A percentile compares a stretch with the other conserved stretches of the same genome.
Evolutionary conservation across 2,797 vertebrate genomes (phyloP).

Genomic region (Agapornis canus): DNA sequence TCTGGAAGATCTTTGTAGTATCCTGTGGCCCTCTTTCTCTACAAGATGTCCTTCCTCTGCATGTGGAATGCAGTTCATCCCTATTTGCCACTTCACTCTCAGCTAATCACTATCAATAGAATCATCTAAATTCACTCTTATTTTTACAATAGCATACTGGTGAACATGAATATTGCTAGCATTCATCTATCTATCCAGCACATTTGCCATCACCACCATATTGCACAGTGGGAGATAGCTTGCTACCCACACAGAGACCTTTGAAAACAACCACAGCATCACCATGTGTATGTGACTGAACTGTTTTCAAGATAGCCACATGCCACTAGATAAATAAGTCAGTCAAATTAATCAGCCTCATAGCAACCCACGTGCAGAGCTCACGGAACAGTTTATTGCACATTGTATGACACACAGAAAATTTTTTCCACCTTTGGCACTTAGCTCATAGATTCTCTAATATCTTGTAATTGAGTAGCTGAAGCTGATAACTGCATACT

Average conservation of each 20-base stretch:
- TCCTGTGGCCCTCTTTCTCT: not conserved
- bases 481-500: not conserved
- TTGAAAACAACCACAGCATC: not conserved
- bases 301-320: not conserved
- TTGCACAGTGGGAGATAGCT: not conserved
- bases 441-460: not conserved
- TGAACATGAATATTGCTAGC: not conserved
- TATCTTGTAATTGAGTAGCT: not conserved
- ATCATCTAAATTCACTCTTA: not conserved
- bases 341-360: not conserved
- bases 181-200: not conserved
- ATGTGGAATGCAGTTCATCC: fast-evolving
- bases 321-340: not conserved
- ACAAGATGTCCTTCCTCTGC: not conserved
- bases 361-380: fast-evolving
- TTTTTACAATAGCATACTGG: not conserved
- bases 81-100: not conserved
- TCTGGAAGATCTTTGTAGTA: not conserved
- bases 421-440: not conserved
- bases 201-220: not conserved
- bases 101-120: too few species aligned
- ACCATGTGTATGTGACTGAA: not conserved
- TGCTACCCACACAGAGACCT: not conserved
- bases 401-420: not conserved
- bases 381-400: not conserved